phyloP scores from a whole-genome alignment of 2,113 vertebrate genomes.

The Psephotus haematonotus region DNA sequence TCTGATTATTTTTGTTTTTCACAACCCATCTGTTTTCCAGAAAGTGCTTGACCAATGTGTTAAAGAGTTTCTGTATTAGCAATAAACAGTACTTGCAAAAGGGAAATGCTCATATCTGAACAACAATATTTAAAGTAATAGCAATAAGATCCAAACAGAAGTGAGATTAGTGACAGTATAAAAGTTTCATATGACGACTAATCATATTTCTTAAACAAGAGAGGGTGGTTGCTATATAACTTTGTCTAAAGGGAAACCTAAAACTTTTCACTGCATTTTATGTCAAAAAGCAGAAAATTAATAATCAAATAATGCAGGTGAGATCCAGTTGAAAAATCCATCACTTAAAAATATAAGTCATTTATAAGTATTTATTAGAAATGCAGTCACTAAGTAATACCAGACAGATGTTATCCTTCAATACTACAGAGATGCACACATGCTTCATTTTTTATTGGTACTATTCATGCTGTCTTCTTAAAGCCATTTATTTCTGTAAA shows the following conservation, averaged over 20 bases:
- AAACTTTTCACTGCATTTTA: background rate
- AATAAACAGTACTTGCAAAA: background rate
- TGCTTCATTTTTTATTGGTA: background rate
- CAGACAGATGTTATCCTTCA: background rate
- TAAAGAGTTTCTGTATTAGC: slow-evolving; percentile 40
- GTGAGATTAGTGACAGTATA: background rate
- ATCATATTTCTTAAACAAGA: background rate
- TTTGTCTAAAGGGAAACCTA: background rate
- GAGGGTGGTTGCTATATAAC: background rate
- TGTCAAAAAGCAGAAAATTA: background rate
- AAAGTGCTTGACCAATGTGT: background rate
- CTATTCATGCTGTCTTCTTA: background rate
- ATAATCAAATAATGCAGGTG: background rate
- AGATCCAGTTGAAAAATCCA: background rate
- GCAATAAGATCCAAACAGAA: background rate
- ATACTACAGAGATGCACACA: background rate
- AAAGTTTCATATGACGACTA: background rate
- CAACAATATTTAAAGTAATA: background rate
- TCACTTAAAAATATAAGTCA: background rate
- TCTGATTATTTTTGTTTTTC: slow-evolving; percentile 6
- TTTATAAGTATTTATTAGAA: background rate
- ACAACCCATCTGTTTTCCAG: slow-evolving; percentile 26
- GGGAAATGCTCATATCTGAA: background rate
- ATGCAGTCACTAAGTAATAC: background rate
- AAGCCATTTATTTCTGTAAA: background rate